A percentile compares a stretch with the other conserved stretches of the same genome.
These are phyloP conservation scores for Typhlichthys eigenmanni DNA, from an alignment of 2,797 vertebrate genomes.

Conservation along the genomic window DNA sequence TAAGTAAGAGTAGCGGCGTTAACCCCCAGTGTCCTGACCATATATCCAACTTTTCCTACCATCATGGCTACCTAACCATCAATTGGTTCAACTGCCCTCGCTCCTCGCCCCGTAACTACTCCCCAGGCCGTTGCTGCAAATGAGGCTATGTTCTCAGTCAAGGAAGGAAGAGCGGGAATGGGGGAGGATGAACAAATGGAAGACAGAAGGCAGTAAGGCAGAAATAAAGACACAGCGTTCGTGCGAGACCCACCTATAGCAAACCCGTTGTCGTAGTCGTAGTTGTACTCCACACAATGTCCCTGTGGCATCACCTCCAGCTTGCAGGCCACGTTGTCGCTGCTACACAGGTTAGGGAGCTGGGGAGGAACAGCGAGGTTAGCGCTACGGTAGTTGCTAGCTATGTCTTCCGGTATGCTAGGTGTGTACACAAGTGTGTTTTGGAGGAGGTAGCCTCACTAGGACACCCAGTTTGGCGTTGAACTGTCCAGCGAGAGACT, in stretches of 20 bases:
- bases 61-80: too few species aligned
- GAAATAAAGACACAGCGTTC: not conserved
- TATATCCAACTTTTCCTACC: too few species aligned
- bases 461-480: conserved; percentile 86
- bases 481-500: conserved; percentile 88
- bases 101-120: too few species aligned
- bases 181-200: not conserved
- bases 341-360: conserved; percentile 91
- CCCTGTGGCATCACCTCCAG: conserved; percentile 88
- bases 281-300: conserved; percentile 96
- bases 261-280: conserved; percentile 97
- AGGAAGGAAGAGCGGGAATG: not conserved
- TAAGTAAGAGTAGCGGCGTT: too few species aligned
- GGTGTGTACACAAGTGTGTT: conserved; percentile 4
- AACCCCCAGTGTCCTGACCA: too few species aligned
- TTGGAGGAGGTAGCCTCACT: conserved; percentile 75
- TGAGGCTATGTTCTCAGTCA: not conserved
- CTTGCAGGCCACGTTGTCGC: conserved; percentile 89
- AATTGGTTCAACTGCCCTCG: too few species aligned
- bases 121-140: too few species aligned
- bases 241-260: conserved; percentile 84
- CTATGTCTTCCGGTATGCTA: conserved; percentile 15
- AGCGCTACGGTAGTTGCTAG: not conserved
- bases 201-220: not conserved
- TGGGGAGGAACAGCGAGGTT: conserved; percentile 46